These are phyloP conservation scores for Colius striatus DNA, from an alignment of 2,113 vertebrate genomes.

Conservation along the genomic window DNA sequence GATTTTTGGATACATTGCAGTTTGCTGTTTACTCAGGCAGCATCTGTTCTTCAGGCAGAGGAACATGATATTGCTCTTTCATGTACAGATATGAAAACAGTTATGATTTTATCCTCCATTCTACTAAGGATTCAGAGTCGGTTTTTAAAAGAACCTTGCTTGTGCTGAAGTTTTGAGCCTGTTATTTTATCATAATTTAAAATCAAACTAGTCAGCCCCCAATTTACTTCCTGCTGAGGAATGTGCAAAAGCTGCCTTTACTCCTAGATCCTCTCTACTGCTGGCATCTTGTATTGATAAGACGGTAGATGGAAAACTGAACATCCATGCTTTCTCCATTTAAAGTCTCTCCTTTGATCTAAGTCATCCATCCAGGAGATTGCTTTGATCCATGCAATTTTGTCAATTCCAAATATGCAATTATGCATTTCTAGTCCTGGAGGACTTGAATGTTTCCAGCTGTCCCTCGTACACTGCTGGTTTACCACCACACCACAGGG, in stretches of 20 bases:
- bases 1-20: background rate
- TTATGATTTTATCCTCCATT: slow-evolving; percentile 37
- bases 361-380: slow-evolving; percentile 45
- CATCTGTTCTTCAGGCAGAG: slow-evolving; percentile 26
- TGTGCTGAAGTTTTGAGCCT: slow-evolving; percentile 19
- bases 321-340: slow-evolving; percentile 62
- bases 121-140: slow-evolving; percentile 24
- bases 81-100: slow-evolving; percentile 20
- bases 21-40: slow-evolving; percentile 25
- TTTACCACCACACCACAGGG: slow-evolving; percentile 32
- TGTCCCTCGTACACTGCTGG: background rate
- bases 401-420: slow-evolving; percentile 55
- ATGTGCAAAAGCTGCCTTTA: slow-evolving; percentile 39
- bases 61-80: background rate
- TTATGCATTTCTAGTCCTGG: slow-evolving; percentile 64
- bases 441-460: slow-evolving; percentile 46
- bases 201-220: slow-evolving; percentile 45
- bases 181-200: slow-evolving; percentile 62
- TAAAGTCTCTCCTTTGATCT: slow-evolving; percentile 65
- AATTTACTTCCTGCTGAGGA: slow-evolving; percentile 55
- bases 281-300: slow-evolving; percentile 53
- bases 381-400: slow-evolving; percentile 63
- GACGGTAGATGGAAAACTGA: slow-evolving; percentile 44
- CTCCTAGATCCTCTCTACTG: slow-evolving; percentile 43
- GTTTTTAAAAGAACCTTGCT: background rate